Evolutionary conservation across 1,140 invertebrate species (phyloP).

Genomic region (Papilio glaucus): DNA sequence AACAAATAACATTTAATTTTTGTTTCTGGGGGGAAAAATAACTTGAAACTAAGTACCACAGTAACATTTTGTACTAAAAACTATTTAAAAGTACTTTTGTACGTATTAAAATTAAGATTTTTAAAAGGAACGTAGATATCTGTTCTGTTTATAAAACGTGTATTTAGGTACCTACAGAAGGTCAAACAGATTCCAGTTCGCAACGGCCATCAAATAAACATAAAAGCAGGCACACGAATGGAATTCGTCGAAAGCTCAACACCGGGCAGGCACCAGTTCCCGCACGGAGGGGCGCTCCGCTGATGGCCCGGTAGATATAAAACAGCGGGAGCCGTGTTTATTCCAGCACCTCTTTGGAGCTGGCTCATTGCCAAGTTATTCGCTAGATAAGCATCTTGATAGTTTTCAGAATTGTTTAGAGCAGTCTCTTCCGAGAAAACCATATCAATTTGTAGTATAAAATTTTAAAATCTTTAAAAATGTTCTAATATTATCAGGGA

Average conservation of each 20-base stretch:
- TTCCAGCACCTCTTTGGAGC: conserved; percentile 5
- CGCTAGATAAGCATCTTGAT: conserved; percentile 1
- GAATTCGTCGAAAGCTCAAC: background rate
- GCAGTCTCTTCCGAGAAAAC: conserved; percentile 6
- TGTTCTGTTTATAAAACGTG: too few species aligned
- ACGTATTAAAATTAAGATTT: too few species aligned
- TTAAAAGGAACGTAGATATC: too few species aligned
- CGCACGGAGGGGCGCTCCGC: too few species aligned
- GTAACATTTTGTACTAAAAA: too few species aligned
- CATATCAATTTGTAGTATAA: background rate
- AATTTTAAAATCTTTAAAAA: background rate
- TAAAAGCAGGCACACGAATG: background rate
- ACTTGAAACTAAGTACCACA: too few species aligned
- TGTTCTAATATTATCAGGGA: background rate
- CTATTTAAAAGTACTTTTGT: too few species aligned
- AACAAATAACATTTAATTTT: too few species aligned
- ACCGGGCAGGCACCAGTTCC: too few species aligned
- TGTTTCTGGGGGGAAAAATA: too few species aligned
- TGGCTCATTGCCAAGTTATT: conserved; percentile 15
- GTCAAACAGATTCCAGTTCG: background rate
- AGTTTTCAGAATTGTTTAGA: conserved; percentile 22
- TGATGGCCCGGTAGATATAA: background rate
- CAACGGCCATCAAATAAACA: background rate
- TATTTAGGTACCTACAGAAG: too few species aligned
- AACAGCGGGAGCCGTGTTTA: conserved; percentile 20